These are phyloP conservation scores for Tragelaphus strepsiceros DNA, from an alignment of 2,113 vertebrate species.

Conservation along the genomic window DNA sequence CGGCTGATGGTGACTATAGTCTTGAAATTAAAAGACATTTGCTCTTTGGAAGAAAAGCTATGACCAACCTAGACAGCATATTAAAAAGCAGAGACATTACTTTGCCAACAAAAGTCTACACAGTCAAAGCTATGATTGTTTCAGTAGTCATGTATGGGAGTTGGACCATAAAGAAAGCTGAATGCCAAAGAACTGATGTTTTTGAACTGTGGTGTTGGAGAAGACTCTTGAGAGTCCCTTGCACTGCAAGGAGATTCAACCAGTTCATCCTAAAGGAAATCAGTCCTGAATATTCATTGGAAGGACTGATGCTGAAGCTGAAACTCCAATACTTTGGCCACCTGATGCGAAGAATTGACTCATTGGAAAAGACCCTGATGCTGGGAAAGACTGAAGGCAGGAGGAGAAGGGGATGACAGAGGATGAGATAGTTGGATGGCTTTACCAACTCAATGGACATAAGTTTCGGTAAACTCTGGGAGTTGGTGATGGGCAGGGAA, in stretches of 20 bases:
- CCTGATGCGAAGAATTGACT: neutral
- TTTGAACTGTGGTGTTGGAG: neutral
- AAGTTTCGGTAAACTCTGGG: neutral
- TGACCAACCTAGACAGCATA: neutral
- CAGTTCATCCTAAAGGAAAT: neutral
- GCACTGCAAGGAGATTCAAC: neutral
- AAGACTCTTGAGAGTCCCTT: neutral
- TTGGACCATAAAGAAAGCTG: neutral
- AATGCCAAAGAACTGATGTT: neutral
- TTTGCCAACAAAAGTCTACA: neutral
- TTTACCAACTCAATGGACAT: neutral
- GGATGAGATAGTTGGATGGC: neutral
- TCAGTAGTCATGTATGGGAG: neutral
- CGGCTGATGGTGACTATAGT: neutral
- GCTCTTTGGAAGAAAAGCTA: neutral
- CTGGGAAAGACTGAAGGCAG: neutral
- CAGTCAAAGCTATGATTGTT: neutral
- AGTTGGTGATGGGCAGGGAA: neutral
- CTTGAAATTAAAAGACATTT: neutral
- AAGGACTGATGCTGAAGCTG: neutral
- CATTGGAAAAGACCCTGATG: neutral
- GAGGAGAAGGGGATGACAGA: neutral
- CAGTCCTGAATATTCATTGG: neutral
- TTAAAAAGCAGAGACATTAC: neutral
- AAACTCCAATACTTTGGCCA: neutral